Base-by-base conservation (phyloP, 2,113 vertebrate species). In the Onychostoma macrolepis region DNA sequence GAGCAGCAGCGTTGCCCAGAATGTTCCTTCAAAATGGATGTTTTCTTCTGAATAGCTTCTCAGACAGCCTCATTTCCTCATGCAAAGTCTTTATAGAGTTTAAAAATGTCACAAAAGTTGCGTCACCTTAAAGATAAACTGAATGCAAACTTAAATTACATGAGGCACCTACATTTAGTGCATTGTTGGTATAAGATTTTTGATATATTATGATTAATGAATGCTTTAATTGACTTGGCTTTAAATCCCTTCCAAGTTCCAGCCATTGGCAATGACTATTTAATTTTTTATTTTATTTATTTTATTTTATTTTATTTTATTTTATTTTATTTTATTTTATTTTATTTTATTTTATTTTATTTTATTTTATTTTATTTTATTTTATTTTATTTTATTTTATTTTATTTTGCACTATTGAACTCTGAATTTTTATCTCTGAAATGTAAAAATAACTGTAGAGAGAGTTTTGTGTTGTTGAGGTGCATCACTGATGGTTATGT, bases 31-130 rank as follows among this genome's bases (percentile, higher is more conserved):
- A 71, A 83, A 81, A 89, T 85, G 72, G 72, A 87, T 85, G 69
- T 86, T 77, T 88, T 63, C 82, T 38, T 86, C 38, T 50, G 69
- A 90, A 88, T 85, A 69, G 69, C 77, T 86, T 87, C 84, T 72
- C 78, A 74, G 85, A 79, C 77, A 83, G 41, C 43, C 63, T 85
- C 53, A 85, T 85, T 72, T 83, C 65, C 74, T 72, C 30, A 65
- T 61, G 38, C 76, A 53, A 85, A 76, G 8, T 30, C 61, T 82
- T 85, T 75, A n/a, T n/a, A 43, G 21, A 65, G 10, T 85, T 77
- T 67, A 75, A 76, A 61, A 81, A 63, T n/a, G 56, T 56, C 41
- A 56, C 43, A 11, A 7, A 74, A 67, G 33, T 24, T 87, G n/a
- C 19, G 53, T 86, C 33, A 85, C 79, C 41, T 63, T 87, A 36